Evolutionary conservation across 2,113 vertebrate species (phyloP), one percentile per base, ranked within the genome.

Genomic region (pig (Sus scrofa)): DNA sequence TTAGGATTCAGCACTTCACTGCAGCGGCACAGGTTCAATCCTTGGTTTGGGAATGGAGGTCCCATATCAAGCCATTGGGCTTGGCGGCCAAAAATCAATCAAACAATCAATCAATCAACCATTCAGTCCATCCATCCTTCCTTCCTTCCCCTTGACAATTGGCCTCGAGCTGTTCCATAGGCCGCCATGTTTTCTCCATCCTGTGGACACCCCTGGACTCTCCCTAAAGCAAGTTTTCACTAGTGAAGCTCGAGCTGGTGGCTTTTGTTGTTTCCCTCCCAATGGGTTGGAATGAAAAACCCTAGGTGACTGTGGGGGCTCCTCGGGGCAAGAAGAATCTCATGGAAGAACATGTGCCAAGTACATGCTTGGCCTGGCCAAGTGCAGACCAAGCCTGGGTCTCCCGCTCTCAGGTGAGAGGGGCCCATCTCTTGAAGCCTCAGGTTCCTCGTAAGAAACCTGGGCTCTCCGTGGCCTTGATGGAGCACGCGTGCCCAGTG

Each of bases 401-500:
- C 65, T 24, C 34, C 56, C 2, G 2, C 9, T 1, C 12, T 58
- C 4, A 1, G 50, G 56, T 0, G 4, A 58, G 68, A 74, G 27
- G 58, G 52, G 1, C 13, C 27, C 34, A 2, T 7, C 27, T 37
- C 16, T 58, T 3, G 24, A 14, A 78, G 71, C 63, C 50, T 91
- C 54, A 3, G 75, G 60, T n/a, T 67, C 65, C 37, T 2, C 27
- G 1, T 54, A 14, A 62, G 37, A 67, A 54, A 9, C 26, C 32
- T 44, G 15, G n/a, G 26, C 26, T 39, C 27, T 4, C 44, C 63
- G 44, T 10, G 14, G 26, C 30, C 37, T 67, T 1, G 32, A 3
- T 0, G 1, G 7, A 67, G 65, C 78, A 1, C 0, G 0, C 12
- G 24, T 12, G 2, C 34, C 37, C 32, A 16, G 1, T 6, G 8